Evolutionary conservation across 2,888 invertebrate genomes (phyloP).

Genomic region (Andrena bucephala): DNA sequence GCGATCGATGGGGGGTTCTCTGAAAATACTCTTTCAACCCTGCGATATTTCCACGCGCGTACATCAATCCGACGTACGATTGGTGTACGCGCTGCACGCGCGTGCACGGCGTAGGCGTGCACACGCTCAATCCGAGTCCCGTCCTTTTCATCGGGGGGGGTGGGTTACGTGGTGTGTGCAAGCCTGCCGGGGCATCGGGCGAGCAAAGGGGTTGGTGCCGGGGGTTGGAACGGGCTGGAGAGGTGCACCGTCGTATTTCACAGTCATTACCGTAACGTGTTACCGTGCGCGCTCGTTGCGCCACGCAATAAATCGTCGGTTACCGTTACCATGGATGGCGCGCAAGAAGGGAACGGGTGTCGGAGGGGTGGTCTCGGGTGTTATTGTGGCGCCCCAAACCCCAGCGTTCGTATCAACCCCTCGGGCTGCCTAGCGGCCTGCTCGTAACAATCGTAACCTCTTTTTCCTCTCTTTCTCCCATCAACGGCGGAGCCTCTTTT

Average conservation of each 20-base stretch:
- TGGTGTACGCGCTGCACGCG: slow-evolving; percentile 14
- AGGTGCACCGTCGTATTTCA: slow-evolving; percentile 81
- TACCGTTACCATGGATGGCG: slow-evolving; percentile 76
- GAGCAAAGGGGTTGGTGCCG: slow-evolving; percentile 38
- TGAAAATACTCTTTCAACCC: slow-evolving; percentile 47
- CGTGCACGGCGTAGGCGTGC: slow-evolving; percentile 31
- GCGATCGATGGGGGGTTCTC: slow-evolving; percentile 55
- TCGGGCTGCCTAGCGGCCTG: slow-evolving; percentile 42
- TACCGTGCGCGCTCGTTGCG: slow-evolving; percentile 78
- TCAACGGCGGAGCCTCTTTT: slow-evolving; percentile 28
- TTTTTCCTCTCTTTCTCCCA: slow-evolving; percentile 57
- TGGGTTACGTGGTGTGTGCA: slow-evolving; percentile 6
- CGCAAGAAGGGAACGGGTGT: slow-evolving; percentile 53
- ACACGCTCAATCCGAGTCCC: slow-evolving; percentile 58
- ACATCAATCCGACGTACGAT: slow-evolving; percentile 42
- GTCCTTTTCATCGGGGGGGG: slow-evolving; percentile 62
- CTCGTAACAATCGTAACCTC: slow-evolving; percentile 63
- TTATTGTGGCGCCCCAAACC: slow-evolving; percentile 75
- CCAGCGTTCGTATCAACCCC: slow-evolving; percentile 54
- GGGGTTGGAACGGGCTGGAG: slow-evolving; percentile 57
- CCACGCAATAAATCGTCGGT: slow-evolving; percentile 81
- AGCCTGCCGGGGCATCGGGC: slow-evolving; percentile 48
- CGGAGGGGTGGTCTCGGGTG: slow-evolving; percentile 59
- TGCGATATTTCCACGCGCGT: slow-evolving; percentile 54
- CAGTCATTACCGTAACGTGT: slow-evolving; percentile 82